Evolutionary conservation across 2,113 vertebrate genomes (phyloP).

Genomic region (Trochalopteron elliotii): DNA sequence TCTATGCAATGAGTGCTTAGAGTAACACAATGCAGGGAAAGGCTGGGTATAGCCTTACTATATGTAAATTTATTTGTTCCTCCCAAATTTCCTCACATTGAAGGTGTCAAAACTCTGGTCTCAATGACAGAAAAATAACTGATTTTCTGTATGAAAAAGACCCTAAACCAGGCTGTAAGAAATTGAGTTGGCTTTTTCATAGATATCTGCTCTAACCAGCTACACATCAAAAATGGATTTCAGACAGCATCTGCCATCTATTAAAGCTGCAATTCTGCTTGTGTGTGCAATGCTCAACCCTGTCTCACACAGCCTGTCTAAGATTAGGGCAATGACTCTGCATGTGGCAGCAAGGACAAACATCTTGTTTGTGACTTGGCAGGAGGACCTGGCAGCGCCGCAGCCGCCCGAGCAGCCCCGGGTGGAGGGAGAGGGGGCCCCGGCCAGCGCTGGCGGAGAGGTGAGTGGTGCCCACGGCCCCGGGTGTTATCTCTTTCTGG

Average conservation of each 20-base stretch:
- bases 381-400: constrained; percentile 63
- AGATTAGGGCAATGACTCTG: background rate
- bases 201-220: background rate
- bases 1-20: background rate
- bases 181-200: background rate
- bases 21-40: background rate
- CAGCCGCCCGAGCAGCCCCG: constrained; percentile 2
- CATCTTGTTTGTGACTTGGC: constrained; percentile 7
- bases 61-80: background rate
- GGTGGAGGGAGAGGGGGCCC: constrained; percentile 25
- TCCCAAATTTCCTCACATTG: background rate
- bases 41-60: background rate
- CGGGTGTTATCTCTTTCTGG: background rate
- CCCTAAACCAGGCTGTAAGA: background rate
- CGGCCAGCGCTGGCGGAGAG: constrained; percentile 8
- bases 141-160: background rate
- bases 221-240: background rate
- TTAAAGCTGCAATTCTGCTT: background rate
- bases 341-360: background rate
- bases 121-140: background rate
- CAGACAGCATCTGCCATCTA: background rate
- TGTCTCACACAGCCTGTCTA: rapidly evolving
- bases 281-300: rapidly evolving
- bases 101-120: background rate
- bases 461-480: background rate